phyloP scores from a whole-genome alignment of 30 jellyfish, hydroid and myxozoan species.

The Pelagia noctiluca region DNA sequence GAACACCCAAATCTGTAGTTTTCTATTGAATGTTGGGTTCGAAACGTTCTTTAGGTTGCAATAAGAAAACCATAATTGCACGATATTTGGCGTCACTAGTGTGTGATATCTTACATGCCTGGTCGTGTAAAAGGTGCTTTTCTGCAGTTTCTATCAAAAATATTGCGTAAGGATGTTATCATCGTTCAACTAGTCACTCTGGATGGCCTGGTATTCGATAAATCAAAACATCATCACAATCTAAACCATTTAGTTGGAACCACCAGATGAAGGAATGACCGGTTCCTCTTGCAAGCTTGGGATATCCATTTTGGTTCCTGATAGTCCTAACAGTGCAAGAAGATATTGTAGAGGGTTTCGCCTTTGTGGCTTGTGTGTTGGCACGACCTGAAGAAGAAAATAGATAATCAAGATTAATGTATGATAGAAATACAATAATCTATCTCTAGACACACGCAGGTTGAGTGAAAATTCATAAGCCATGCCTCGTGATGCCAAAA shows the following conservation, averaged over 20 bases:
- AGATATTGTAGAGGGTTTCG: constrained; percentile 26
- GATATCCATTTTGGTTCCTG: constrained; percentile 42
- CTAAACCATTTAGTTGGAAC: constrained; percentile 6
- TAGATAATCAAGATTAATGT: neutral
- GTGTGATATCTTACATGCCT: no score
- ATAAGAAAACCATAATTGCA: no score
- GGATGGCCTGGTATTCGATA: neutral
- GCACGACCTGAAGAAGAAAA: constrained; percentile 43
- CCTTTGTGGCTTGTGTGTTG: constrained; percentile 47
- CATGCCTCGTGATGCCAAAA: neutral
- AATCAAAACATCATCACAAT: neutral
- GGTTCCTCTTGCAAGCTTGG: constrained; percentile 72
- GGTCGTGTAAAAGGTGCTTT: no score
- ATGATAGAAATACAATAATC: no score
- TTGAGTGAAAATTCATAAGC: no score
- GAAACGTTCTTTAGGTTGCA: no score
- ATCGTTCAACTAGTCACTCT: neutral
- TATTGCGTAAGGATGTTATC: no score
- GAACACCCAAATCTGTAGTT: no score
- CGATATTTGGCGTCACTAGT: no score
- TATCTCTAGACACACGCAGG: no score
- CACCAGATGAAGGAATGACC: constrained; percentile 63
- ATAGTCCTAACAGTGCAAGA: constrained; percentile 48
- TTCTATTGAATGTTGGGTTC: no score
- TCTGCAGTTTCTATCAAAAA: no score